A percentile compares a stretch with the other conserved stretches of the same genome.
These are phyloP conservation scores for Eilema depressum DNA, from an alignment of 2,888 invertebrate species.

Conservation along the genomic window DNA sequence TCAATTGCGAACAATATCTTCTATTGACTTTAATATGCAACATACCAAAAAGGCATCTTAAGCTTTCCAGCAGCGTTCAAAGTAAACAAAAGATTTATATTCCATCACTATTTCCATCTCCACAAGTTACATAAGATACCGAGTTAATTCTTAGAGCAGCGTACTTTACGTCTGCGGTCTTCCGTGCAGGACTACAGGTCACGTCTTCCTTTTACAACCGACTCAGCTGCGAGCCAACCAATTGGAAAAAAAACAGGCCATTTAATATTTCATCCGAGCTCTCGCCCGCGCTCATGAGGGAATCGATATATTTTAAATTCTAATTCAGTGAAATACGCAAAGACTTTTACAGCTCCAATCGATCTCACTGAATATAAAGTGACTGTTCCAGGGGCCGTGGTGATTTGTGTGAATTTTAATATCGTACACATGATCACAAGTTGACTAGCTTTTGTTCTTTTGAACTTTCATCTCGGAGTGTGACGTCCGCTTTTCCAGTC, in stretches of 20 bases:
- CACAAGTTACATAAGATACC: conserved; percentile 34
- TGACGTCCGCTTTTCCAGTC: no score
- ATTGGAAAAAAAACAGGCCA: conserved; percentile 72
- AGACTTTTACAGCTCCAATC: conserved; percentile 76
- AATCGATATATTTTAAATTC: conserved; percentile 84
- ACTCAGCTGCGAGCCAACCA: conserved; percentile 78
- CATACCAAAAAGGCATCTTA: background rate
- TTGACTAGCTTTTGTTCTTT: background rate
- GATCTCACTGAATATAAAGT: conserved; percentile 78
- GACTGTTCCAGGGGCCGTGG: conserved; percentile 50
- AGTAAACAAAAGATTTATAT: background rate
- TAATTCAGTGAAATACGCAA: conserved; percentile 74
- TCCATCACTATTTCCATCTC: conserved; percentile 12
- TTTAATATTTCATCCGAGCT: conserved; percentile 72
- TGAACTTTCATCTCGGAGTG: no score
- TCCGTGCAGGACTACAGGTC: conserved; percentile 54
- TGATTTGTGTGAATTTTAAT: conserved; percentile 55
- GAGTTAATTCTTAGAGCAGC: conserved; percentile 34
- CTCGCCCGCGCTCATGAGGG: conserved; percentile 65
- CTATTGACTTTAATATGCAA: background rate
- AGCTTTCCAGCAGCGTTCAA: background rate
- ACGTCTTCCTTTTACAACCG: conserved; percentile 83
- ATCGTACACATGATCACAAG: conserved; percentile 13
- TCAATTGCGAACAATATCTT: background rate
- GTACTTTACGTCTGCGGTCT: conserved; percentile 25